Conservation (phyloP, 2,113 vertebrate genomes). For the Probosciger aterrimus region DNA sequence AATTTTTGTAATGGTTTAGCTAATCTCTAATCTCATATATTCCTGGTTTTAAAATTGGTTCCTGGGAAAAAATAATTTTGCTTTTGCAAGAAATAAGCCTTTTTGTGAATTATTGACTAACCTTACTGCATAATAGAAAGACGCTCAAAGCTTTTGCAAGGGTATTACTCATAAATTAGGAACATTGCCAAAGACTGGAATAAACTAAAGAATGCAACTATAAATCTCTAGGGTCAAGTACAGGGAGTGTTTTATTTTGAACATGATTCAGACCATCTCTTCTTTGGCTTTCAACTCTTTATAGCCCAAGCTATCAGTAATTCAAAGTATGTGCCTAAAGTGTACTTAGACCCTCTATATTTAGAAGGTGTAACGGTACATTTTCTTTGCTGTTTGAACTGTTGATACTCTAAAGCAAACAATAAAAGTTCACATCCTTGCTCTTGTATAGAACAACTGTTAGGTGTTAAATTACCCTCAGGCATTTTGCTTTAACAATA, state of each 20-base stretch:
- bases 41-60: not conserved
- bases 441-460: not conserved
- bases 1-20: not conserved
- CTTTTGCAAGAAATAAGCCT: not conserved
- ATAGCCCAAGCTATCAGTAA: not conserved
- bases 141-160: not conserved
- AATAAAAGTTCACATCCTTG: conserved; percentile 11
- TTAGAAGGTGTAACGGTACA: not conserved
- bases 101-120: conserved; percentile 29
- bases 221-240: conserved; percentile 11
- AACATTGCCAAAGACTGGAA: not conserved
- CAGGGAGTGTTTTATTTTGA: conserved; percentile 32
- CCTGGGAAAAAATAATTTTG: not conserved
- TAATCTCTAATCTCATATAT: not conserved
- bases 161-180: conserved; percentile 26
- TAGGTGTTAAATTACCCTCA: not conserved
- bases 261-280: not conserved
- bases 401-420: conserved; percentile 1
- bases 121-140: not conserved
- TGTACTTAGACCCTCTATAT: not conserved
- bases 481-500: not conserved
- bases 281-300: conserved; percentile 18
- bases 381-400: conserved; percentile 18
- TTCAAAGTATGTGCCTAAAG: conserved; percentile 22
- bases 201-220: conserved; percentile 24